Evolutionary conservation across 2,888 invertebrate species (phyloP).

Genomic region (Trisateles emortualis): DNA sequence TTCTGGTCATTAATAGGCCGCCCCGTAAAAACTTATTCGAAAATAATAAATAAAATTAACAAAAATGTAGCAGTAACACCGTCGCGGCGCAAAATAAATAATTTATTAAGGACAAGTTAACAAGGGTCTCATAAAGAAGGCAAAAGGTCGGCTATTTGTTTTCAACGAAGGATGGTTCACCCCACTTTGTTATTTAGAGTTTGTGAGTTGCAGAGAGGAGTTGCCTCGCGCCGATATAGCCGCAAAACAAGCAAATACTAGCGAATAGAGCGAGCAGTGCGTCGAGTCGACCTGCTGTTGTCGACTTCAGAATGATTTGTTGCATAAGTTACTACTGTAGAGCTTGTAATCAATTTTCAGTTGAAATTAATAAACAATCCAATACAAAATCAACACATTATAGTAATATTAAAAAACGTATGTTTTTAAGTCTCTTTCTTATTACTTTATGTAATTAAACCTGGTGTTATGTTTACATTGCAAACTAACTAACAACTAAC

Average conservation of each 20-base stretch:
- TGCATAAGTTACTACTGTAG: conserved; percentile 5
- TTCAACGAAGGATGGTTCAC: conserved; percentile 77
- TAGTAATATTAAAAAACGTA: too few species aligned
- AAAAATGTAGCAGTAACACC: conserved; percentile 67
- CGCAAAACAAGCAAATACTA: conserved; percentile 64
- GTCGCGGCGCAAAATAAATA: conserved; percentile 79
- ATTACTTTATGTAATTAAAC: too few species aligned
- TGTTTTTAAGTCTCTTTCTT: too few species aligned
- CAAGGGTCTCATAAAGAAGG: conserved; percentile 87
- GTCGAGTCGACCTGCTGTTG: conserved; percentile 36
- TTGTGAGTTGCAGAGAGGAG: conserved; percentile 65
- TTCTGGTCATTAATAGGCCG: conserved; percentile 52
- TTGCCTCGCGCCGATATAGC: conserved; percentile 47
- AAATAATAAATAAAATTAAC: conserved; percentile 78
- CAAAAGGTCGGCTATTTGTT: conserved; percentile 86
- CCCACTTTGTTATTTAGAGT: conserved; percentile 83
- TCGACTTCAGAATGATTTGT: conserved; percentile 20
- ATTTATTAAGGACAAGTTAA: conserved; percentile 86
- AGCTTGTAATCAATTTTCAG: neutral
- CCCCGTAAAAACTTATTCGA: conserved; percentile 63
- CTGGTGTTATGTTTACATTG: too few species aligned
- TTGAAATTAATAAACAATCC: neutral
- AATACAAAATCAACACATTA: too few species aligned
- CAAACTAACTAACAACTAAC: too few species aligned
- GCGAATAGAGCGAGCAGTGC: conserved; percentile 28